These are phyloP conservation scores for Andrena flavipes DNA, from an alignment of 2,888 invertebrate genomes.

Conservation along the genomic window DNA sequence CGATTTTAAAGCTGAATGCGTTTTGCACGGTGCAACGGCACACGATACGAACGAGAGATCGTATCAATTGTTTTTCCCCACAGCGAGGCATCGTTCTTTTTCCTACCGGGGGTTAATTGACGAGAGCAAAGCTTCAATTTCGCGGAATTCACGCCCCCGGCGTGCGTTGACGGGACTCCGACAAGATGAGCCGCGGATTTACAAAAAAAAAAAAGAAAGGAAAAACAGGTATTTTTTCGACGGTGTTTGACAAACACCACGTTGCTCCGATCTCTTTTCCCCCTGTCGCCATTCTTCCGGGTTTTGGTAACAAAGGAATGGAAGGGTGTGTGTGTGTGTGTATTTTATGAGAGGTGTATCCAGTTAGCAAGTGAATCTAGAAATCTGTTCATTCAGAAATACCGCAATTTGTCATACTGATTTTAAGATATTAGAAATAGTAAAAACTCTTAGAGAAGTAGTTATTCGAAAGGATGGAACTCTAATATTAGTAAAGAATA, in stretches of 20 bases:
- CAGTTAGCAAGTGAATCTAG: not conserved
- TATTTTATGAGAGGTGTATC: too few relatives aligned
- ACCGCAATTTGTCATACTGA: too few relatives aligned
- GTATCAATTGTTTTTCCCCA: conserved; percentile 79
- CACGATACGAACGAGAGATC: conserved; percentile 75
- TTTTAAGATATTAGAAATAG: too few relatives aligned
- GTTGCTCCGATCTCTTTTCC: not conserved
- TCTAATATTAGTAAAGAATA: too few relatives aligned
- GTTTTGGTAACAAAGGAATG: not conserved
- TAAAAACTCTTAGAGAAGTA: too few relatives aligned
- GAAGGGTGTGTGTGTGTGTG: too few relatives aligned
- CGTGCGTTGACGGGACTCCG: conserved; percentile 44
- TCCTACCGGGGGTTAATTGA: conserved; percentile 74
- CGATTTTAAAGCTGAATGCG: conserved; percentile 74
- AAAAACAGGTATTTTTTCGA: conserved; percentile 13
- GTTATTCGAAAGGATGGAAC: too few relatives aligned
- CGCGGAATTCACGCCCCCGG: conserved; percentile 68
- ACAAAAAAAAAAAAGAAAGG: not conserved
- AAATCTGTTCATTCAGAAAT: not conserved
- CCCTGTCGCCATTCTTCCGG: not conserved
- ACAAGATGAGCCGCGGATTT: conserved; percentile 36
- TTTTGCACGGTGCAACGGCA: conserved; percentile 70
- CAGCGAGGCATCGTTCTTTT: conserved; percentile 67
- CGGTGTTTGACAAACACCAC: conserved; percentile 27
- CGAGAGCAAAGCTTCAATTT: conserved; percentile 70